Evolutionary conservation across 2,113 vertebrate species (phyloP), one percentile per base, ranked within the genome.

Genomic region (Gobius niger): DNA sequence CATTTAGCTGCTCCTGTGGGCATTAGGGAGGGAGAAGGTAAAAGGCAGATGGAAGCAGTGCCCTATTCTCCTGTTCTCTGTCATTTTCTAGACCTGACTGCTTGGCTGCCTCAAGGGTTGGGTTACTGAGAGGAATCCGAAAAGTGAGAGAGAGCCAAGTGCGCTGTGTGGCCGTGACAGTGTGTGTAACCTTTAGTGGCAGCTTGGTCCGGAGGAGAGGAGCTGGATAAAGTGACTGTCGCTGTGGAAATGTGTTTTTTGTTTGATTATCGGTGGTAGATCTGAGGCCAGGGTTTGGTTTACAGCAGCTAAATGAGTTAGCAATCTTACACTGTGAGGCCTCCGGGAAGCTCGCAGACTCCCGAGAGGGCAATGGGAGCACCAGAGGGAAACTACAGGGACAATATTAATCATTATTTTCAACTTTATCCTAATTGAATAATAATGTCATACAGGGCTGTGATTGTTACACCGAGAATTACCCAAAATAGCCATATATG

Each of bases 41-140:
- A 47, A 53, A 61, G 62, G 65, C 63, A 24, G 41, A 59, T 41
- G 66, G 74, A 40, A 71, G 76, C 63, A 50, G 64, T 67, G 80
- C 69, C 74, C 80, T 81, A 34, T 81, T 78, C 46, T 65, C 71
- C 70, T 65, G 72, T 70, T 15, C 72, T 68, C 62, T 6, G 72
- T 87, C 80, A 86, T 83, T 87, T 84, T 82, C 72, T 16, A 12
- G 63, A 78, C 70, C 78, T 51, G 75, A 52, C 81, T 87, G 68
- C 67, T 41, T 71, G 63, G 70, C 83, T 76, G 69, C 50, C 57
- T 59, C n/a, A 9, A 52, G 82, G 53, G 51, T 85, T 82, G 16
- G 13, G 70, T 87, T 85, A 87, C 85, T 62, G 57, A 34, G 19
- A 85, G 75, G 78, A 82, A 85, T 88, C 79, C 57, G 47, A 63